Evolutionary conservation across 2,888 invertebrate species (phyloP).

Genomic region (Tribolium freemani): DNA sequence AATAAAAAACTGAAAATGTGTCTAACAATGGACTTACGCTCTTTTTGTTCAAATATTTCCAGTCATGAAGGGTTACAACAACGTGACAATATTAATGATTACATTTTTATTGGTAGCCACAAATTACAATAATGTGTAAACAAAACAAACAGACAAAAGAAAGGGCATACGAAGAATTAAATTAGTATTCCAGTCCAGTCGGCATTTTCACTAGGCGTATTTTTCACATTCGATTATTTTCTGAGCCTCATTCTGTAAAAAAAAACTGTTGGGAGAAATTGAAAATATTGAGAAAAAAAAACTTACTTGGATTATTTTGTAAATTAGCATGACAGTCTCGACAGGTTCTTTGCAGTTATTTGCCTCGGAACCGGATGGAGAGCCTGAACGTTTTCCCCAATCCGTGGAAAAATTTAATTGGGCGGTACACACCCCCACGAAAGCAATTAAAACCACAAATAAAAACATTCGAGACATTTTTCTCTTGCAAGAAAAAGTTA

Average conservation of each 20-base stretch:
- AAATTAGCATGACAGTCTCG: slow-evolving; percentile 72
- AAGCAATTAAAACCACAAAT: slow-evolving; percentile 52
- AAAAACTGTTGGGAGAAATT: slow-evolving; percentile 49
- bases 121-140: slow-evolving; percentile 20
- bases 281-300: slow-evolving; percentile 14
- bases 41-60: too few species aligned
- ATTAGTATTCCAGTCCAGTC: background rate
- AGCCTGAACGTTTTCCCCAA: slow-evolving; percentile 63
- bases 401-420: slow-evolving; percentile 66
- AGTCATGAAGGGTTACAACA: too few species aligned
- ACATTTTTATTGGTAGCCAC: slow-evolving; percentile 22
- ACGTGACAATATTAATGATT: too few species aligned
- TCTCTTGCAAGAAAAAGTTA: background rate
- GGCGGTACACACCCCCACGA: slow-evolving; percentile 57
- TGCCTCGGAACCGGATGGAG: slow-evolving; percentile 52
- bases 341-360: slow-evolving; percentile 70
- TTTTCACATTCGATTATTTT: slow-evolving; percentile 64
- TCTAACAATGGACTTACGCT: too few species aligned
- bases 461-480: slow-evolving; percentile 50
- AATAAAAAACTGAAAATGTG: too few species aligned
- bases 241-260: slow-evolving; percentile 66
- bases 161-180: slow-evolving; percentile 27
- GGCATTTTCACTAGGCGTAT: slow-evolving; percentile 53
- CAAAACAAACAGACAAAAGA: background rate
- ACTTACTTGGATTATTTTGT: slow-evolving; percentile 73